A percentile compares a stretch with the other conserved stretches of the same genome.
Conservation (phyloP, 1,140 invertebrate genomes). For the Stegodyphus dumicola region DNA sequence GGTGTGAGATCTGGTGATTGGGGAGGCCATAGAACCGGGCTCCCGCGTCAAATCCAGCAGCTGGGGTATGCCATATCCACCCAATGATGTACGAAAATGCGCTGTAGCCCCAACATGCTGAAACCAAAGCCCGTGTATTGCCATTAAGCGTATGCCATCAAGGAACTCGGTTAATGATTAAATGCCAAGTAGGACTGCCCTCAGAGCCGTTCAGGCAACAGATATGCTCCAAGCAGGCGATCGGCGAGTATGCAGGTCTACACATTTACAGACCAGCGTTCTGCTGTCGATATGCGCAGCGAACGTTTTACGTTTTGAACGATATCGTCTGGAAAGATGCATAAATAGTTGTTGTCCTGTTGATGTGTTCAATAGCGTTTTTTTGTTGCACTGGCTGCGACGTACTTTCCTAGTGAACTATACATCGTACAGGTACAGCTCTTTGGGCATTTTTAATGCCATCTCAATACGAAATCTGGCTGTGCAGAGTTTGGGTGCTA, state of each 20-base stretch:
- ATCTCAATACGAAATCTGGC: too few relatives aligned
- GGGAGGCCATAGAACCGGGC: not conserved
- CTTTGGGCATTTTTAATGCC: too few relatives aligned
- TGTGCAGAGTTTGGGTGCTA: too few relatives aligned
- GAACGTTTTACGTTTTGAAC: not conserved
- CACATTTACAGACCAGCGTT: conserved; percentile 64
- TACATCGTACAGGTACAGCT: too few relatives aligned
- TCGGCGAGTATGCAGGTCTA: conserved; percentile 67
- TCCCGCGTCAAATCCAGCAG: not conserved
- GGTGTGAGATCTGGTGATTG: not conserved
- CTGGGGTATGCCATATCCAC: not conserved
- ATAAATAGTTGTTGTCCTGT: too few relatives aligned
- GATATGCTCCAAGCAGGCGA: conserved; percentile 66
- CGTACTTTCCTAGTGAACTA: too few relatives aligned
- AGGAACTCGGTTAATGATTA: conserved; percentile 56
- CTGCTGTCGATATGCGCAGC: not conserved
- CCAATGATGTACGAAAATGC: conserved; percentile 35
- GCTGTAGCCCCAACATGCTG: conserved; percentile 66
- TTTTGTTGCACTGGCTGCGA: too few relatives aligned
- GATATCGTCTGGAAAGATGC: too few relatives aligned
- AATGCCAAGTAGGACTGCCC: conserved; percentile 64
- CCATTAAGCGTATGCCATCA: conserved; percentile 20
- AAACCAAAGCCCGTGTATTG: conserved; percentile 64
- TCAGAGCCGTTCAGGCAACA: conserved; percentile 64
- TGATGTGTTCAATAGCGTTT: too few relatives aligned